phyloP scores from a whole-genome alignment of 2,797 vertebrate genomes.

The Saxicola maurus region DNA sequence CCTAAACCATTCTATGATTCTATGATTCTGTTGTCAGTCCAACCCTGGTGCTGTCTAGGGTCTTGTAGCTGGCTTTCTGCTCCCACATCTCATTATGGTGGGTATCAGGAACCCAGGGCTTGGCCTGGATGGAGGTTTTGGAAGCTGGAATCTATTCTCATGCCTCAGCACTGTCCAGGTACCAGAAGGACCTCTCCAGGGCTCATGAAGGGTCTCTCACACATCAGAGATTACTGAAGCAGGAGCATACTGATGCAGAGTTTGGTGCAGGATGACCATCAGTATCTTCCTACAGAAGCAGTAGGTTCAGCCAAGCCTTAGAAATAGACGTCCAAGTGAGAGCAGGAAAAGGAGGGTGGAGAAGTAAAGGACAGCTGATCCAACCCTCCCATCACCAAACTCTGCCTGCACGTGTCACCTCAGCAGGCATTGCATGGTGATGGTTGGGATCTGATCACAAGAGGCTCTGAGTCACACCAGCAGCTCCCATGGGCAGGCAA shows the following conservation, averaged over 20 bases:
- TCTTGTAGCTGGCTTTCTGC: neutral
- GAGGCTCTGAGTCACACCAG: fast-evolving
- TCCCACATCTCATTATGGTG: neutral
- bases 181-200: neutral
- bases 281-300: neutral
- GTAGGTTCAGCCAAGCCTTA: no score
- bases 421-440: fast-evolving
- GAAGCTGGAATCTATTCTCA: neutral
- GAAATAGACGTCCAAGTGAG: neutral
- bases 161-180: neutral
- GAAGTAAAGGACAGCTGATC: neutral
- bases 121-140: fast-evolving
- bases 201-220: neutral
- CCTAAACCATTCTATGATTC: neutral
- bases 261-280: neutral
- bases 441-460: neutral
- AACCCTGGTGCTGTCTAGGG: neutral
- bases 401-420: neutral
- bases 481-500: fast-evolving
- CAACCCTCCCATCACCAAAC: neutral
- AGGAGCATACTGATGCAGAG: no score
- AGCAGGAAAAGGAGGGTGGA: neutral
- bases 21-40: neutral
- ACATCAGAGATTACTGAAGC: neutral
- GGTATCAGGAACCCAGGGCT: neutral